Conservation (phyloP, 1,140 invertebrate genomes). For the Adoxophyes honmai region DNA sequence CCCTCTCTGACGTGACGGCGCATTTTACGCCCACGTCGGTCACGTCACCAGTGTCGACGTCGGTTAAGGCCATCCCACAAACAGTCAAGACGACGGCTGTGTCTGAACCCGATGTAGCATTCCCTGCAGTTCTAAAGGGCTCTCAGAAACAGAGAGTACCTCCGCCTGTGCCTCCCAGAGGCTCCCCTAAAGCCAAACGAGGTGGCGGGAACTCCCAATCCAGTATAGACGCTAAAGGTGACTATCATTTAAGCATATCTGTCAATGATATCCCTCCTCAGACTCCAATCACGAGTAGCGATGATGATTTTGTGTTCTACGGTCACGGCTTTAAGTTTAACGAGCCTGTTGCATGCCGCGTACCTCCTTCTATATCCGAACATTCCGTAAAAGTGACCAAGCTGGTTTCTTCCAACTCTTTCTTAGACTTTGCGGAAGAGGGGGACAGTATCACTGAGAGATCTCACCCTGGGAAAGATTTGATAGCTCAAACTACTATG, state of each 20-base stretch:
- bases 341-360: conserved; percentile 56
- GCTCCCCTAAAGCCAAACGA: conserved; percentile 82
- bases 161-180: conserved; percentile 88
- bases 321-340: conserved; percentile 66
- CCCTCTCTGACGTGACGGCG: conserved; percentile 70
- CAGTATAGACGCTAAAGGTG: conserved; percentile 71
- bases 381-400: conserved; percentile 50
- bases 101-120: conserved; percentile 75
- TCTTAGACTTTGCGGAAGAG: conserved; percentile 57
- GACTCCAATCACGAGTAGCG: conserved; percentile 60
- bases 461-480: conserved; percentile 45
- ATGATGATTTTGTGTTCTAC: conserved; percentile 65
- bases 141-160: conserved; percentile 83
- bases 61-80: conserved; percentile 67
- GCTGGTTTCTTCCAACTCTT: conserved; percentile 57
- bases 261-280: conserved; percentile 53
- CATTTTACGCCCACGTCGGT: conserved; percentile 79
- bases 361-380: conserved; percentile 55
- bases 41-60: conserved; percentile 71
- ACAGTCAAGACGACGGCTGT: conserved; percentile 45
- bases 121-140: conserved; percentile 86
- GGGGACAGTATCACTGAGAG: conserved; percentile 49
- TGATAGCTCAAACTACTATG: conserved; percentile 62
- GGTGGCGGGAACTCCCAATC: conserved; percentile 61
- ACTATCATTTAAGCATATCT: conserved; percentile 61